These are phyloP conservation scores for Psittacara wagleri DNA, from an alignment of 2,113 vertebrate species.

Conservation along the genomic window DNA sequence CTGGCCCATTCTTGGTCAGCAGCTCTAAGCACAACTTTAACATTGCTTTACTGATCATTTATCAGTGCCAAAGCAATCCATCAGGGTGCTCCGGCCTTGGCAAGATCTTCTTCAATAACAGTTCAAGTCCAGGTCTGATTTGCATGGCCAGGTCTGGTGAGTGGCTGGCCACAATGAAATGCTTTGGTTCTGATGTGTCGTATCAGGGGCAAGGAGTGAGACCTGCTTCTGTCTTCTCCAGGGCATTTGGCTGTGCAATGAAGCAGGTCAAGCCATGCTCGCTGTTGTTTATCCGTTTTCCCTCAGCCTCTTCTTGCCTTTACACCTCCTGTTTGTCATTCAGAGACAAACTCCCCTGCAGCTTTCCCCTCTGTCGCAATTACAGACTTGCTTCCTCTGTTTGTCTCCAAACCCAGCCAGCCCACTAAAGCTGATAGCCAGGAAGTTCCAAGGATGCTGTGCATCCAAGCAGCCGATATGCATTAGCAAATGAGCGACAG, in stretches of 20 bases:
- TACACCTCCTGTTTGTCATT: background rate
- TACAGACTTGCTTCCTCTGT: background rate
- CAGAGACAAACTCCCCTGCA: constrained; percentile 13
- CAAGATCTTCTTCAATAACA: background rate
- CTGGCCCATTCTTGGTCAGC: background rate
- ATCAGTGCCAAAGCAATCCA: background rate
- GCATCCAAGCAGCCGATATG: background rate
- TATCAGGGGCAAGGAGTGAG: background rate
- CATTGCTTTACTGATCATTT: background rate
- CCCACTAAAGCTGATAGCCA: background rate
- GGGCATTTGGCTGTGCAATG: background rate
- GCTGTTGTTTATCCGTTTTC: background rate
- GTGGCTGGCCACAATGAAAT: accelerated
- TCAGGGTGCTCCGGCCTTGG: background rate
- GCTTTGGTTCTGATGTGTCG: background rate
- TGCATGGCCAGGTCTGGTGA: accelerated
- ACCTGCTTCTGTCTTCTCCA: background rate
- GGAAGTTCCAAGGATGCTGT: background rate
- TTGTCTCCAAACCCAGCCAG: background rate
- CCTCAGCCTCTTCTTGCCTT: background rate
- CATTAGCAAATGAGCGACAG: background rate
- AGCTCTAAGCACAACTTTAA: background rate
- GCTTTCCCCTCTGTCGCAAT: constrained; percentile 44
- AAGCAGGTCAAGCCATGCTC: background rate
- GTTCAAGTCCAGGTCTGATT: background rate